Base-by-base conservation (phyloP, 2,888 invertebrate genomes). In the Stramonita haemastoma region DNA sequence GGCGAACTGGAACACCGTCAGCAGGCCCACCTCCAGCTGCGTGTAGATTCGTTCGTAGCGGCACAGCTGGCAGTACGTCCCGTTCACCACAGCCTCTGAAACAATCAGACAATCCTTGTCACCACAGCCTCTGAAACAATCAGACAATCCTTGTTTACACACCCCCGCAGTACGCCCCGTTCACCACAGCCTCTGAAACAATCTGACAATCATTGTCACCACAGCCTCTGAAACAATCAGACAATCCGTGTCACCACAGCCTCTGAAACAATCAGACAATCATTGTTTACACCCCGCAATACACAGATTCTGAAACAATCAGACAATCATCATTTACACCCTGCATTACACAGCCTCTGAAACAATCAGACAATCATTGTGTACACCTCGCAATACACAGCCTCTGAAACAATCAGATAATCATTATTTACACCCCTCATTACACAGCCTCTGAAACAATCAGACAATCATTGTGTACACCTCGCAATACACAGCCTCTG, bases 21-120 rank as follows among this genome's bases (percentile, higher is more conserved):
- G 79, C 36, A 92, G 85, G 0, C 79, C 56, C 17, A 93, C 90
- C 87, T 92, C 91, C n/a, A 81, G 57, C 17, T 90, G 83, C 32
- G 91, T 89, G 85, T 91, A 91, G 84, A 92, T 90, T 29, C 90
- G 60, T 90, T 92, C 93, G 85, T 92, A 93, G 13, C 92, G 90
- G 85, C 93, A 93, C 19, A 90, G 32, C 19, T 85, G 84, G 29
- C 83, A 84, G 70, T 91, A 92, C 26, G 90, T 60, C 19, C 83
- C 83, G 19, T 46, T 83, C 46, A 13, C 36, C 26, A 83, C 83
- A 26, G 36, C 46, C 11, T 83, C 83, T 83, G 83, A 22, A 46
- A 83, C 79, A 79, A n/a, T 26, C 22, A 0, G 6, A 73, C n/a
- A 26, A 26, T 2, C n/a, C 8, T n/a, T 13, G n/a, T 1, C 13